Percentiles rank a stretch among this genome's conserved stretches.
These are phyloP conservation scores for Nothoprocta perdicaria DNA, from an alignment of 2,113 vertebrate genomes.

Conservation along the genomic window DNA sequence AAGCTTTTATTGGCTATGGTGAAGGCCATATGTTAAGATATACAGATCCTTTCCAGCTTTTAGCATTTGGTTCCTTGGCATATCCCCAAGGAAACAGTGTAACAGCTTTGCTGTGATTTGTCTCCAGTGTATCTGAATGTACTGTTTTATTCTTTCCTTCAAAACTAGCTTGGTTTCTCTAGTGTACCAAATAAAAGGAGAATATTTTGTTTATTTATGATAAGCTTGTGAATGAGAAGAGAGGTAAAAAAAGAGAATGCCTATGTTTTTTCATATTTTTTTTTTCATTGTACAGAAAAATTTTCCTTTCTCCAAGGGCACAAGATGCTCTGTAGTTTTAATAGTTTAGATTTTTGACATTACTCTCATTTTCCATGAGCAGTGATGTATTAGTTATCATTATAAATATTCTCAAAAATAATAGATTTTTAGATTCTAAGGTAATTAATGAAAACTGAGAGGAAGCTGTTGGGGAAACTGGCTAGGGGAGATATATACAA, in stretches of 20 bases:
- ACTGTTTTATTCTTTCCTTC: neutral
- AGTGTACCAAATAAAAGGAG: neutral
- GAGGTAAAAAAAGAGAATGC: neutral
- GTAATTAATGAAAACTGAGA: neutral
- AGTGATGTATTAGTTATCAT: neutral
- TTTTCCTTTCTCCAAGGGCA: neutral
- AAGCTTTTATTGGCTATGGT: neutral
- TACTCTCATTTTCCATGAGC: neutral
- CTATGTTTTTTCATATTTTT: neutral
- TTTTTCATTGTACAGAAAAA: neutral
- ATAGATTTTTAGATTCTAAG: neutral
- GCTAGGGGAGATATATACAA: neutral
- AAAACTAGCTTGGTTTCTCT: neutral
- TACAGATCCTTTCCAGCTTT: conserved; percentile 33
- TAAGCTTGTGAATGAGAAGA: neutral
- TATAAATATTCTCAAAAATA: neutral
- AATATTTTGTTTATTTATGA: neutral
- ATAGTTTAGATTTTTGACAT: neutral
- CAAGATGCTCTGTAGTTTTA: neutral
- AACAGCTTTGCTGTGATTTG: neutral
- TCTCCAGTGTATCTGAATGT: neutral
- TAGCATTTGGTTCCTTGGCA: conserved; percentile 28
- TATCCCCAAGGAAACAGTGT: neutral
- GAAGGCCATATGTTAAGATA: conserved; percentile 33
- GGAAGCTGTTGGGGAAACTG: neutral